Conservation (phyloP, 2,113 vertebrate genomes). For the Indicator maculatus region DNA sequence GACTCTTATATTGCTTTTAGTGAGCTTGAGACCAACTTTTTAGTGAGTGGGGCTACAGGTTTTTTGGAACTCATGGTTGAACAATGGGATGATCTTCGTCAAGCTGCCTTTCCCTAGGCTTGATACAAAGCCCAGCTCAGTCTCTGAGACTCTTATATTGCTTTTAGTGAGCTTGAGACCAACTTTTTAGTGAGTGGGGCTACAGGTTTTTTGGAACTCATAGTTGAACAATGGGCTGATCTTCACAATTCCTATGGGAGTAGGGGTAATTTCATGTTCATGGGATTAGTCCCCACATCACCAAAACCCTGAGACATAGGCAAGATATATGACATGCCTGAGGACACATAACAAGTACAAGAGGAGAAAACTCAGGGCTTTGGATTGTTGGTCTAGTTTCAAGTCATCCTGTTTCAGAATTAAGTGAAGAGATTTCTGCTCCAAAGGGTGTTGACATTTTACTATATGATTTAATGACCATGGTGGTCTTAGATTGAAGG, state of each 20-base stretch:
- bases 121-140: background rate
- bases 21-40: background rate
- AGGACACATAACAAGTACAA: background rate
- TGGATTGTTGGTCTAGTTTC: background rate
- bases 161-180: background rate
- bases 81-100: too few relatives aligned
- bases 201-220: background rate
- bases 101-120: background rate
- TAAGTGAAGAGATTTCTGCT: background rate
- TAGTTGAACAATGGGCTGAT: background rate
- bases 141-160: background rate
- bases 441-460: background rate
- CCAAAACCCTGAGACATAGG: rapidly evolving
- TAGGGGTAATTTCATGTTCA: rapidly evolving
- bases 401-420: background rate
- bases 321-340: rapidly evolving
- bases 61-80: background rate
- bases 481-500: too few relatives aligned
- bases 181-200: background rate
- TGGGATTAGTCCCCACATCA: background rate
- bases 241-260: background rate
- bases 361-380: background rate
- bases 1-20: background rate
- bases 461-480: too few relatives aligned
- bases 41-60: background rate